A percentile compares a stretch with the other conserved stretches of the same genome.
These are phyloP conservation scores for Tribolium castaneum DNA, from an alignment of 1,140 invertebrate genomes.

Conservation along the genomic window DNA sequence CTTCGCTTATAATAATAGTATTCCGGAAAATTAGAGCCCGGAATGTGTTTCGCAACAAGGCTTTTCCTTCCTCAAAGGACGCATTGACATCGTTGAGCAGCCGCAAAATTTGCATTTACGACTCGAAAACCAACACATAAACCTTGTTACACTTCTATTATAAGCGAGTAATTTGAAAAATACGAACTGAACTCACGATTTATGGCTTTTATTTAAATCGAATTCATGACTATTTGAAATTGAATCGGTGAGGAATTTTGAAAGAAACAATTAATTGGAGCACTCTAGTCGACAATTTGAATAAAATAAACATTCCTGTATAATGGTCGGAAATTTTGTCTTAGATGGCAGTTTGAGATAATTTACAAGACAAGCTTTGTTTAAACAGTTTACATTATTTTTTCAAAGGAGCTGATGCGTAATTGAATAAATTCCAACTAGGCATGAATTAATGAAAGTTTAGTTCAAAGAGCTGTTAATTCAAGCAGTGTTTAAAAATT, in stretches of 20 bases:
- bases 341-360: constrained; percentile 7
- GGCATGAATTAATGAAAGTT: not conserved
- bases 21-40: not conserved
- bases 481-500: not conserved
- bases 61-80: not conserved
- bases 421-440: too few species aligned
- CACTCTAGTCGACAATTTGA: constrained; percentile 3
- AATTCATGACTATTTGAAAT: not conserved
- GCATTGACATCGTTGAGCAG: not conserved
- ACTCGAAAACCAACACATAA: not conserved
- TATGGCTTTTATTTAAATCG: not conserved
- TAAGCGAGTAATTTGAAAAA: not conserved
- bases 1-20: not conserved
- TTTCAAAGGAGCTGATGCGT: not conserved
- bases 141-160: not conserved
- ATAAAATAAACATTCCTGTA: constrained; percentile 25
- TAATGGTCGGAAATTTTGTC: constrained; percentile 15
- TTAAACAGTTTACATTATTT: not conserved
- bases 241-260: not conserved
- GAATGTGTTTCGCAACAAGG: not conserved
- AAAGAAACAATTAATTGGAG: not conserved
- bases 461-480: not conserved
- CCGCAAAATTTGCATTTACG: not conserved
- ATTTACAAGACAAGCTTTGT: constrained; percentile 1
- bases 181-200: not conserved